Evolutionary conservation across 2,888 invertebrate genomes (phyloP).

Genomic region (Mongoloraphidia duomilia): DNA sequence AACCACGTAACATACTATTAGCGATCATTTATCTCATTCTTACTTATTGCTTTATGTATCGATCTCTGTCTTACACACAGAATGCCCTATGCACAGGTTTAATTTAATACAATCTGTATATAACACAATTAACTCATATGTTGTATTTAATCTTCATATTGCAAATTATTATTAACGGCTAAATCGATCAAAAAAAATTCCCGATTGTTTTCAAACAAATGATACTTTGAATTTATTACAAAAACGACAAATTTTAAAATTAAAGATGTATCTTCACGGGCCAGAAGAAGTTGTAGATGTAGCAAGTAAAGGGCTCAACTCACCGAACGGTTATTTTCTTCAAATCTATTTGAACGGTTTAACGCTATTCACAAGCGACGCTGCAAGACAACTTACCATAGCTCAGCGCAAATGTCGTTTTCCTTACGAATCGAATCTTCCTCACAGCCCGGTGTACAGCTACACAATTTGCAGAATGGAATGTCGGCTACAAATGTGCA

Average conservation of each 20-base stretch:
- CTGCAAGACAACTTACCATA: conserved; percentile 31
- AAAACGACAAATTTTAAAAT: conserved; percentile 5
- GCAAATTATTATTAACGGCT: too few relatives aligned
- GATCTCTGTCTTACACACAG: too few relatives aligned
- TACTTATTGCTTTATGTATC: too few relatives aligned
- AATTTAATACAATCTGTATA: too few relatives aligned
- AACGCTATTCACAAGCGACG: conserved; percentile 25
- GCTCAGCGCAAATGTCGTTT: conserved; percentile 55
- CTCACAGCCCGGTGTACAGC: conserved; percentile 53
- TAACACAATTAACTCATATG: too few relatives aligned
- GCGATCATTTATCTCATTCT: too few relatives aligned
- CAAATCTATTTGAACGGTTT: conserved; percentile 25
- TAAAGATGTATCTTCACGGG: conserved; percentile 47
- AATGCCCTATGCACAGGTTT: too few relatives aligned
- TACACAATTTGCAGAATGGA: conserved; percentile 56
- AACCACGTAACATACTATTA: too few relatives aligned
- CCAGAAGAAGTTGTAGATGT: conserved; percentile 53
- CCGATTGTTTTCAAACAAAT: neutral
- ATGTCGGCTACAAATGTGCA: conserved; percentile 47
- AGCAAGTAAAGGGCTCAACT: conserved; percentile 30
- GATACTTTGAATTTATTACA: conserved; percentile 1
- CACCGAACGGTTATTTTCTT: conserved; percentile 23
- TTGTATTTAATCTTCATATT: too few relatives aligned
- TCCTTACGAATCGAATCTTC: conserved; percentile 45
- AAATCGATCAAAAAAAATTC: neutral